phyloP scores from a whole-genome alignment of 2,113 vertebrate species.

The Deroptyus accipitrinus region DNA sequence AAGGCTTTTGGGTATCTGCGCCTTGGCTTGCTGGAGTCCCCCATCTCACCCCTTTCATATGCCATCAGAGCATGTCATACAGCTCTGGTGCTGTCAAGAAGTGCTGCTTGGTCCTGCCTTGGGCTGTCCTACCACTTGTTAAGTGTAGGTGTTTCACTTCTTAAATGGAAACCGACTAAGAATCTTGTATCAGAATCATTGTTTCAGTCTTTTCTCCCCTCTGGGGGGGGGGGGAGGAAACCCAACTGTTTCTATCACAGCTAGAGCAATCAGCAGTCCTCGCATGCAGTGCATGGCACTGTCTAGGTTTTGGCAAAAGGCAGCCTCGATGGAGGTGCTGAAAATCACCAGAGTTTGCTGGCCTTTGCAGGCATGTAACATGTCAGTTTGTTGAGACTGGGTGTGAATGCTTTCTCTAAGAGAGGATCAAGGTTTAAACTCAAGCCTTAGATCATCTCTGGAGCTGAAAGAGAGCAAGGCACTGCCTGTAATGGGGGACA shows the following conservation, averaged over 20 bases:
- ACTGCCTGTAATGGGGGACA: not conserved
- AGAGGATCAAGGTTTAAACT: not conserved
- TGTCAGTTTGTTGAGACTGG: accelerated
- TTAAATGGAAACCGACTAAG: not conserved
- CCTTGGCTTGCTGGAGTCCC: not conserved
- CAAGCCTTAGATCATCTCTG: not conserved
- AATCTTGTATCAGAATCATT: not conserved
- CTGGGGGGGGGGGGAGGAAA: no score
- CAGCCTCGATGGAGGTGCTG: not conserved
- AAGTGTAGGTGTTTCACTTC: not conserved
- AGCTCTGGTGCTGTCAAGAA: not conserved
- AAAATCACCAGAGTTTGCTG: not conserved
- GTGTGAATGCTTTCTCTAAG: not conserved
- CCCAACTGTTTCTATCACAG: not conserved
- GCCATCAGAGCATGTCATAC: accelerated
- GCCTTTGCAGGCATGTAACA: not conserved
- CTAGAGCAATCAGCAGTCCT: constrained; percentile 14
- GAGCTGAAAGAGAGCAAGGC: not conserved
- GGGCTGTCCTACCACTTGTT: not conserved
- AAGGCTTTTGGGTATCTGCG: not conserved
- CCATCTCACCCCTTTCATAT: not conserved
- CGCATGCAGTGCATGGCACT: accelerated
- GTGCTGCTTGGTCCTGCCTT: not conserved
- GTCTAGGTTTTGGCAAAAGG: not conserved
- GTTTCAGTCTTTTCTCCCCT: not conserved